Base-by-base conservation (phyloP, 1,140 invertebrate species). In the Drosophila parvula region DNA sequence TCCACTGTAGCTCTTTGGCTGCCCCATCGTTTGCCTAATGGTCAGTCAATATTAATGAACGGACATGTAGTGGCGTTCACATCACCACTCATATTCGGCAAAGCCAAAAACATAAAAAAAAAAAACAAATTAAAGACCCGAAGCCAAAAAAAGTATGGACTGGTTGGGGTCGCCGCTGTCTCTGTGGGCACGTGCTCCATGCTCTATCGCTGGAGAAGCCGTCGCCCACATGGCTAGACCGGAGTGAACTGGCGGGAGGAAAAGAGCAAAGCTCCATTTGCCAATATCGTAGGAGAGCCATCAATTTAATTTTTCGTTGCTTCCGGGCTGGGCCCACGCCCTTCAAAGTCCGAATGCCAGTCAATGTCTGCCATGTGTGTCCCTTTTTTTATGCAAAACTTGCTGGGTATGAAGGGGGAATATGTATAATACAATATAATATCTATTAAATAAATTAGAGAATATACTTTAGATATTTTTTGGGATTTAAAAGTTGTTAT, bases 301-400 rank as follows among this genome's bases (percentile, higher is more conserved):
- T 84, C 44, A 89, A 81, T 89, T 84, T 63, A 81, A 81, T 89
- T 81, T 84, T 61, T 79, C 53, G 65, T 62, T 75, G 74, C 85
- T 89, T 89, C 84, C 85, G 84, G 71, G 44, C 68, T 43, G 22
- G 34, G 32, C 47, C 62, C 64, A 70, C 77, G 77, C 74, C 80
- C 74, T 75, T 67, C 45, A 53, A 74, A 55, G 44, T 56, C 62
- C 60, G 59, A 69, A 48, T 38, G 58, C 51, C 44, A 57, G 40
- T 70, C 68, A 43, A 73, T 50, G 53, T 71, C 67, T 71, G 68
- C 41, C 68, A 71, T 22, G 70, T 58, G 64, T 11, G 27, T 14
- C 41, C 32, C 36, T 59, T 36, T 45, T 45, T 67, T 68, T 43
- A 12, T 27, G 12, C 10, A 4, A 30, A 16, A 22, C 3, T 4